Conservation (phyloP, 2,797 vertebrate genomes). For the Cynopterus sphinx region DNA sequence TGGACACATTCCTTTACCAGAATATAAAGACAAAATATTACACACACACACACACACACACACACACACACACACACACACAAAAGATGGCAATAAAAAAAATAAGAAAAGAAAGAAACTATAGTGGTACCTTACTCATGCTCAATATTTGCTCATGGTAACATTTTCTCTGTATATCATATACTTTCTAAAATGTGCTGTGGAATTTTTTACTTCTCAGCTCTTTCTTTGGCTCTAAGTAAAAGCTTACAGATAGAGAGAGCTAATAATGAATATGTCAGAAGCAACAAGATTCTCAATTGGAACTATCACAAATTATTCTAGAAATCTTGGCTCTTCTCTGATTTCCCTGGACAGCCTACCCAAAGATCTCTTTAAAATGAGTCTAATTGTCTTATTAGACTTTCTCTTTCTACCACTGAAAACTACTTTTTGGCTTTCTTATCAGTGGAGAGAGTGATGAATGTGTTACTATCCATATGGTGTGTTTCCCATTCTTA, state of each 20-base stretch:
- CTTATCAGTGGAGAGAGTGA: neutral
- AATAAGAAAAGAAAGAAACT: neutral
- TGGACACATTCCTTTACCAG: neutral
- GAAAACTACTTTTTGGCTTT: neutral
- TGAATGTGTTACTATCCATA: neutral
- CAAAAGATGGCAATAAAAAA: neutral
- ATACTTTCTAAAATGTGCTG: neutral
- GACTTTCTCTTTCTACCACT: neutral
- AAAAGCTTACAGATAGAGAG: neutral
- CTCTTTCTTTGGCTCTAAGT: neutral
- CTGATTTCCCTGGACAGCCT: neutral
- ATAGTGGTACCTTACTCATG: neutral
- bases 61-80: too few relatives aligned
- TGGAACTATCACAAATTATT: neutral
- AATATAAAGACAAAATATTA: neutral
- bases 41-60: neutral
- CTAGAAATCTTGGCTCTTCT: neutral
- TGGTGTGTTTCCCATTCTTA: neutral
- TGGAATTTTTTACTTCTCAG: neutral
- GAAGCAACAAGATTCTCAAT: neutral
- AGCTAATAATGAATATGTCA: conserved; percentile 1
- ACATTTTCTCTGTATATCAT: neutral
- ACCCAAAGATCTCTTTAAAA: neutral
- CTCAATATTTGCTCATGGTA: neutral
- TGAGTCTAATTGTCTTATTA: neutral